Evolutionary conservation across 2,888 invertebrate genomes (phyloP), one percentile per base, ranked within the genome.

Genomic region (Deladenus siricidicola): DNA sequence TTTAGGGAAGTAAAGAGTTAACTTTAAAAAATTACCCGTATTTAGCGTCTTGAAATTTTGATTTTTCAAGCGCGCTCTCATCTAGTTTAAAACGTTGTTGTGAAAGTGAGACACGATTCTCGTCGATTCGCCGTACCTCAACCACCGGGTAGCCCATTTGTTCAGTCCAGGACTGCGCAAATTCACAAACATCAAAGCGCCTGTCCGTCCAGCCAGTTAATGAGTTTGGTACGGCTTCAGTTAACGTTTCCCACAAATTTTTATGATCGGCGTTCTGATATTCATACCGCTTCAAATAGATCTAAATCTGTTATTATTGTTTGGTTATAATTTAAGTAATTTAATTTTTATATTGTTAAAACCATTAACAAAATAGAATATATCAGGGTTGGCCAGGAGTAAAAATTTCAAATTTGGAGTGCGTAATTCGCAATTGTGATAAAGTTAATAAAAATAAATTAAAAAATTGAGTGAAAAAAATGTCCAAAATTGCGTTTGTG

Each of bases 81-180:
- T 74, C 60, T 45, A 66, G 45, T 50, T 72, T 73, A 62, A 76
- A 76, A 29, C 76, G 62, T 19, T 68, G 59, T 56, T 76, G 76
- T 21, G 66, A 64, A 10, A 77, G 24, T 50, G 71, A 71, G 2
- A 75, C 69, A 17, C 65, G 68, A 10, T 65, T 55, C 3, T 65
- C 60, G 56, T 74, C 74, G 8, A 72, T 49, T 51, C 74, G 62
- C 17, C 68, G 63, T 8, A 76, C 65, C 17, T 73, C 68, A 23
- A 75, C 62, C 17, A 74, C 61, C 6, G 67, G 63, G 21, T 60
- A 67, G 28, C 55, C 84, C 72, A 88, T 87, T 76, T 88, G 86
- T 17, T 86, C 85, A 21, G 89, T 87, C 90, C 90, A 91, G 17
- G 87, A 86, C 42, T 85, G 85, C 1, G 88, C 88, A 39, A 90